Percentiles rank a stretch among this genome's conserved stretches.
phyloP scores from a whole-genome alignment of 2,113 vertebrate genomes.

The Apodemus sylvaticus region DNA sequence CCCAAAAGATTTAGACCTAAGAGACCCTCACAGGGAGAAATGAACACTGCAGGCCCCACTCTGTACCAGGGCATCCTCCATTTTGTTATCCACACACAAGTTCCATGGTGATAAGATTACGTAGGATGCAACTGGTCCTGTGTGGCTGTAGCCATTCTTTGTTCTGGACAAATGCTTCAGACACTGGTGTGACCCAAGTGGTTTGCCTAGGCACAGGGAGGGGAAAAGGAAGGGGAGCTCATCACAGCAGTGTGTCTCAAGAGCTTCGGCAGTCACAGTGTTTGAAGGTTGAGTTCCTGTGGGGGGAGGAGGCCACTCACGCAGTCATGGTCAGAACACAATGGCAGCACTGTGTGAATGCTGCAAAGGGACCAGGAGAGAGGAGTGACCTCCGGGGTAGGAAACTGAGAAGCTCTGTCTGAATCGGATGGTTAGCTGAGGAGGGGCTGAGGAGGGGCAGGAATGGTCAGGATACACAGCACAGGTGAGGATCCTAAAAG shows the following conservation, averaged over 20 bases:
- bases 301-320: not conserved
- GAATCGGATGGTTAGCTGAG: not conserved
- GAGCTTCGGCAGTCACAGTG: not conserved
- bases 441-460: not conserved
- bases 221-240: not conserved
- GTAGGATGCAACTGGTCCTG: not conserved
- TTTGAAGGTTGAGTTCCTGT: not conserved
- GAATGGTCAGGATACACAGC: not conserved
- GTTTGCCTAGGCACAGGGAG: not conserved
- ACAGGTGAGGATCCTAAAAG: not conserved
- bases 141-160: not conserved
- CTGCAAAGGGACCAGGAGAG: not conserved
- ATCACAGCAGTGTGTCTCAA: not conserved
- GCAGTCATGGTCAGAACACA: not conserved
- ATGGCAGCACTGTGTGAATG: not conserved
- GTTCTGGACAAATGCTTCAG: no score
- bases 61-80: not conserved
- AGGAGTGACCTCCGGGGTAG: not conserved
- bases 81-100: not conserved
- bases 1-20: not conserved
- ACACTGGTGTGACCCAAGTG: not conserved
- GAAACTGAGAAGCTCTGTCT: not conserved
- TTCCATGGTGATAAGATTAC: no score
- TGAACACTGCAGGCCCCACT: fast-evolving
- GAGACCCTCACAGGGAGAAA: not conserved